Base-by-base conservation (phyloP, 2,113 vertebrate genomes). In the Oncorhynchus masou region DNA sequence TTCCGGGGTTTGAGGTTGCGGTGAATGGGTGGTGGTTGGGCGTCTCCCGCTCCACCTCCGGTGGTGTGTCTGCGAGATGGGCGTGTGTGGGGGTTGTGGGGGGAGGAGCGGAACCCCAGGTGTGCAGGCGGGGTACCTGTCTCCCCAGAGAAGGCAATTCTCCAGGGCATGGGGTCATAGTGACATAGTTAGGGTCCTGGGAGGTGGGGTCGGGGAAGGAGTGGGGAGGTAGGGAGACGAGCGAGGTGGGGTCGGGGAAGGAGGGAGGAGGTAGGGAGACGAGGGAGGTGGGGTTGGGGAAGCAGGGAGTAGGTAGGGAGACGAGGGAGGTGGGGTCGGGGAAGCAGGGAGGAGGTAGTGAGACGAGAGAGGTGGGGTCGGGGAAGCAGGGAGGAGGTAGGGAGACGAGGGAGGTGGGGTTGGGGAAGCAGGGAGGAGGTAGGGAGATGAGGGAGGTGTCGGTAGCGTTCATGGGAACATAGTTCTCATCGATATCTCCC, bases 1-100 rank as follows among this genome's bases (percentile, higher is more conserved):
- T 51, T 51, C 15, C 86, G 88, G 3, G 90, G 90, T 31, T 91
- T 91, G 66, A 91, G 85, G 82, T 91, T 86, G 68, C 90, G 89
- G 70, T 86, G 88, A 60, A 91, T 77, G 0, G 90, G 90, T 3
- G 90, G 90, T 0, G 89, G 90, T 76, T 4, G 3, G 16, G 74
- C 68, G 12, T 3, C 15, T 51, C 49, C 49, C 11, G 0, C n/a
- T 39, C 71, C 49, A 3, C 49, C n/a, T 31, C 71, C 86, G 0
- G 54, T 9, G 16, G 79, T 73, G 19, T 57, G 78, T 71, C 78
- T 84, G 2, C 75, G 77, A 11, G 79, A 73, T 0, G 80, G 86
- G 0, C 87, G 86, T 13, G 87, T 82, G 8, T 59, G 70, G 20
- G 84, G 79, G 22, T 68, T 0, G 7, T 74, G 24, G 0, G 76